Percentiles rank a stretch among this genome's conserved stretches.
Conservation (phyloP, 1,140 invertebrate genomes). For the Euwallacea fornicatus region DNA sequence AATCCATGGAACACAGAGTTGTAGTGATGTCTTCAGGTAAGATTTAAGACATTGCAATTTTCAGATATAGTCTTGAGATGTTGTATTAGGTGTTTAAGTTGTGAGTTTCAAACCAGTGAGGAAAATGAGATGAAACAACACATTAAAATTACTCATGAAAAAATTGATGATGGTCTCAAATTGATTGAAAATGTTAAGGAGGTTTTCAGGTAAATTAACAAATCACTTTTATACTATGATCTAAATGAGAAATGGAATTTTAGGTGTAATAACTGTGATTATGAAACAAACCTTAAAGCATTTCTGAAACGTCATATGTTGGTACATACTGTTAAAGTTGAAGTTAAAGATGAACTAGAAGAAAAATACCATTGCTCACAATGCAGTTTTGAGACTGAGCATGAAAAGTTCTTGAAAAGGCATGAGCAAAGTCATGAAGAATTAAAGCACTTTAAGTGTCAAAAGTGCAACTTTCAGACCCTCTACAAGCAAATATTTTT, state of each 20-base stretch:
- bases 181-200: slow-evolving; percentile 8
- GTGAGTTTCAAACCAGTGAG: slow-evolving; percentile 16
- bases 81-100: slow-evolving; percentile 17
- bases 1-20: slow-evolving; percentile 9
- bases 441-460: slow-evolving; percentile 16
- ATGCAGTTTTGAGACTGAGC: slow-evolving; percentile 29
- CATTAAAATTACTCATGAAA: background rate
- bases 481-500: slow-evolving; percentile 29
- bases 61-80: background rate
- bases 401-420: slow-evolving; percentile 31
- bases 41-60: background rate
- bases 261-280: slow-evolving; percentile 33
- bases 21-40: slow-evolving; percentile 21
- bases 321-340: slow-evolving; percentile 25
- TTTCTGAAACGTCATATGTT: slow-evolving; percentile 32
- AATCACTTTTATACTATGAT: background rate
- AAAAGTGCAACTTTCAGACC: slow-evolving; percentile 31
- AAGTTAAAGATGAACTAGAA: slow-evolving; percentile 14
- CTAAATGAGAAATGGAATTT: slow-evolving; percentile 2
- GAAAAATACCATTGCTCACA: slow-evolving; percentile 21
- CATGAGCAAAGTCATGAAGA: slow-evolving; percentile 27
- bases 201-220: slow-evolving; percentile 1
- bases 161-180: background rate
- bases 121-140: background rate
- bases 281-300: slow-evolving; percentile 32